Base-by-base conservation (phyloP, 1,140 invertebrate genomes). In the Magallana gigas region DNA sequence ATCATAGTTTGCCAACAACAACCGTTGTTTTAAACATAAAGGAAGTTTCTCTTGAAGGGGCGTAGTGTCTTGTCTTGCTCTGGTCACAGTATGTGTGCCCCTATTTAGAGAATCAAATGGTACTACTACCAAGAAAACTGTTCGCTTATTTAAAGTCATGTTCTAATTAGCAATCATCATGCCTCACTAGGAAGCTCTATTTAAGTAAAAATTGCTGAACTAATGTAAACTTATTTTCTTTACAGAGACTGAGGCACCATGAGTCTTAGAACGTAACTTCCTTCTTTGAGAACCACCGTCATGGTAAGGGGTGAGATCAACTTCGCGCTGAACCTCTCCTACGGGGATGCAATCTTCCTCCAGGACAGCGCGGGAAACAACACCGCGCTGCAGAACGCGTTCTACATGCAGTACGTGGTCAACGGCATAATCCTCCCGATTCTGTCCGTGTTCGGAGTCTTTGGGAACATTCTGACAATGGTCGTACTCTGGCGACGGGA, bases 381-480 rank as follows among this genome's bases (percentile, higher is more conserved):
- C 8, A 83, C 71, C 0, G 84, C 83, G n/a, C 80, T 90, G 12
- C 88, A 88, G 91, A 89, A 91, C 1, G 88, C 89, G 0, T 84
- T 88, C 18, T 89, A 90, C 48, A 64, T 91, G 48, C 91, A 92
- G 84, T 94, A 93, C 87, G 85, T 94, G n/a, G 91, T 92, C 82
- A 93, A 92, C 90, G 92, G 92, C 57, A 92, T 94, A 76, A 83
- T 93, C 0, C 90, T 94, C 7, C 93, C 93, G 1, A 90, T 93
- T 9, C 88, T 93, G 9, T 89, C 90, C 1, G 84, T 90, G 0
- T 90, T 93, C 29, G 93, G 93, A 14, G 84, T 94, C n/a, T 84
- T 94, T 8, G 94, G 94, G n/a, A 94, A 94, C 87, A 90, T 92
- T n/a, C 91, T 94, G 6, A 94, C 94, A 11, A 94, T 94, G 68